Evolutionary conservation across 2,797 vertebrate genomes (phyloP).

Genomic region (Brachymystax lenok): DNA sequence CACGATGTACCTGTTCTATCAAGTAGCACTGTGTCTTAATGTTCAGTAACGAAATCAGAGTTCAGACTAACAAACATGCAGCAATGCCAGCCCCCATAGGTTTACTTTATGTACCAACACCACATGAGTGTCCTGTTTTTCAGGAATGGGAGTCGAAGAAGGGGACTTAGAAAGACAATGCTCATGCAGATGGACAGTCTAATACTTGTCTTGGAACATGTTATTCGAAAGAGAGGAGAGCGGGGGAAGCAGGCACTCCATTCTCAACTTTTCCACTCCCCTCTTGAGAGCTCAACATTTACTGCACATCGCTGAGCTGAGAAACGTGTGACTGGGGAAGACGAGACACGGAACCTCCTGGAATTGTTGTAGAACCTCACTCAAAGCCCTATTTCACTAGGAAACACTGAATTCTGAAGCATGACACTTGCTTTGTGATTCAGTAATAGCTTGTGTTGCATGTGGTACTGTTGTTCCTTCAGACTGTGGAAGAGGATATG

Average conservation of each 20-base stretch:
- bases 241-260: neutral
- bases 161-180: constrained; percentile 72
- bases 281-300: neutral
- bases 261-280: neutral
- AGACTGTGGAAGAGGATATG: neutral
- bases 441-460: neutral
- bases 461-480: neutral
- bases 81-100: neutral
- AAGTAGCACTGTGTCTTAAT: neutral
- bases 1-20: neutral
- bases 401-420: neutral
- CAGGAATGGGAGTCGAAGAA: constrained; percentile 99
- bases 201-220: constrained; percentile 27
- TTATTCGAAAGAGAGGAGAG: neutral
- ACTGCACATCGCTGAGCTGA: neutral
- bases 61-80: neutral
- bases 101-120: neutral
- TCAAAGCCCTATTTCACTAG: neutral
- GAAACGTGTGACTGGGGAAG: neutral
- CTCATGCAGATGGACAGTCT: constrained; percentile 10
- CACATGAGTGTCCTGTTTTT: constrained; percentile 42
- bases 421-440: constrained; percentile 10
- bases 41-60: neutral
- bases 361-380: neutral
- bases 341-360: neutral